Conservation (phyloP, 1,140 invertebrate genomes). For the Periplaneta americana region DNA sequence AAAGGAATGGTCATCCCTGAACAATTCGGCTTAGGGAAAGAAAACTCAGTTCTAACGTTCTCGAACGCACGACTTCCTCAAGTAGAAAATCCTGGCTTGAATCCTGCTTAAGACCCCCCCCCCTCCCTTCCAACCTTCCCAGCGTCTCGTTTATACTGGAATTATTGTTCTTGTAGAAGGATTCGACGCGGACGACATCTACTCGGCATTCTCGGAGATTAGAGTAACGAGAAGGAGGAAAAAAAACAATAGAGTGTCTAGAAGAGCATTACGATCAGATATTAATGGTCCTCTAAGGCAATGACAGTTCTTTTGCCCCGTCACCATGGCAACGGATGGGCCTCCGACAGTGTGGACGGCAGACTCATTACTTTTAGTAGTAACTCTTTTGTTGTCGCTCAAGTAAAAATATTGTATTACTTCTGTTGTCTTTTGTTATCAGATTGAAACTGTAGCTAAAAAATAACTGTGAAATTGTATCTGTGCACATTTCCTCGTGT, state of each 20-base stretch:
- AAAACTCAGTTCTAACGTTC: neutral
- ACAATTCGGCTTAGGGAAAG: neutral
- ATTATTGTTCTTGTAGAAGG: neutral
- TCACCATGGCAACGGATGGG: neutral
- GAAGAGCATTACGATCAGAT: neutral
- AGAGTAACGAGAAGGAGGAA: neutral
- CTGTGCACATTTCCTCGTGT: neutral
- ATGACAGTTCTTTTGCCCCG: neutral
- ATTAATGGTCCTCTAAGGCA: neutral
- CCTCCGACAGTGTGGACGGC: neutral
- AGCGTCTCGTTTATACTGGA: neutral
- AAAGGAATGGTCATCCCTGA: too few relatives aligned
- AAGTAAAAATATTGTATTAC: too few relatives aligned
- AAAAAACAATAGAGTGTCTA: neutral
- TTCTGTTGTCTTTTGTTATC: neutral
- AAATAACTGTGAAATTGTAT: neutral
- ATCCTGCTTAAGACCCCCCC: neutral
- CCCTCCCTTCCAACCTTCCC: too few relatives aligned
- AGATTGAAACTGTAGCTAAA: too few relatives aligned
- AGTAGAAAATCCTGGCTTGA: neutral
- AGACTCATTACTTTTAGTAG: neutral
- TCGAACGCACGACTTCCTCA: neutral
- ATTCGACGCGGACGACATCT: neutral
- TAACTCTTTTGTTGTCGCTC: too few relatives aligned
- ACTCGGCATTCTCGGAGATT: neutral